These are phyloP conservation scores for Cyanoderma ruficeps DNA, from an alignment of 2,113 vertebrate genomes.

Conservation along the genomic window DNA sequence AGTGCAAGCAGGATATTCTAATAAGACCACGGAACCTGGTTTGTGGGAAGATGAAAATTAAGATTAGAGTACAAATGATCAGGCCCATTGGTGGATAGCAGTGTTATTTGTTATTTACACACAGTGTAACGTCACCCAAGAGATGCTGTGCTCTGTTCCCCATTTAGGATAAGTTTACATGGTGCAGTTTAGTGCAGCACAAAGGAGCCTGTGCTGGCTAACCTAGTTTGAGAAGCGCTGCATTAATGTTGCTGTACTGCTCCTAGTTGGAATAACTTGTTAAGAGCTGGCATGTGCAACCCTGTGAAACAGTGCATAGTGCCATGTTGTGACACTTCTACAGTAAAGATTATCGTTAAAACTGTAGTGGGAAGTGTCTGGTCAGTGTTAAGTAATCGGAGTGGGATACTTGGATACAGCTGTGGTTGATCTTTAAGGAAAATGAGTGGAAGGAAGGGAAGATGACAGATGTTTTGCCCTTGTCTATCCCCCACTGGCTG, in stretches of 20 bases:
- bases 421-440: neutral
- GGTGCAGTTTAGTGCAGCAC: neutral
- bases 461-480: neutral
- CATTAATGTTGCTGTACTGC: neutral
- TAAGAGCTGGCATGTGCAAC: neutral
- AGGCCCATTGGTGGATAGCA: neutral
- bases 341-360: neutral
- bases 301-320: rapidly evolving
- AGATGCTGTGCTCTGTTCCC: neutral
- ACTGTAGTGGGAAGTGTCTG: neutral
- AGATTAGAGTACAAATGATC: neutral
- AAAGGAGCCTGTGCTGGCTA: neutral
- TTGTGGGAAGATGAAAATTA: neutral
- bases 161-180: neutral
- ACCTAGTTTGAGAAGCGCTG: neutral
- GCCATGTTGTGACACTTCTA: neutral
- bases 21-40: neutral
- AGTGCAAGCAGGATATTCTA: neutral
- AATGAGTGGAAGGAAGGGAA: neutral
- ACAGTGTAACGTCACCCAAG: neutral
- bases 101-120: neutral
- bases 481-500: neutral
- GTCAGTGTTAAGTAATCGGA: neutral
- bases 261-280: neutral
- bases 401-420: neutral